Percentiles rank a stretch among this genome's conserved stretches.
phyloP scores from a whole-genome alignment of 2,888 invertebrate species.

The Phyllotreta striolata region DNA sequence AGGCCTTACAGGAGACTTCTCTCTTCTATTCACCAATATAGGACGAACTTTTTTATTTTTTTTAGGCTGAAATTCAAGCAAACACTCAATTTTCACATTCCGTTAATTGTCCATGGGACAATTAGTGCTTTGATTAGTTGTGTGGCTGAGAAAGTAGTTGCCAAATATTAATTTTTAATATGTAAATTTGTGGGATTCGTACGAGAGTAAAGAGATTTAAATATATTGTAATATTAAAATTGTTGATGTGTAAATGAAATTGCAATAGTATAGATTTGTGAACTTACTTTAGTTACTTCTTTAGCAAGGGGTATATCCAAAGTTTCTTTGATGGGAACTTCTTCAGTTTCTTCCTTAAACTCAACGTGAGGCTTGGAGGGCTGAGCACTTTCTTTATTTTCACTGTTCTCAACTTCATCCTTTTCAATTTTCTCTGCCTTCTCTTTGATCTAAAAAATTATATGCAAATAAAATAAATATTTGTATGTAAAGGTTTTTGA shows the following conservation, averaged over 20 bases:
- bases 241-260: not conserved
- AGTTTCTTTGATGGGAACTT: conserved; percentile 46
- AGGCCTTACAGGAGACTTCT: conserved; percentile 68
- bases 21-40: conserved; percentile 75
- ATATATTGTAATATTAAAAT: not conserved
- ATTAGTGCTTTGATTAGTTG: too few relatives aligned
- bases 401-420: conserved; percentile 38
- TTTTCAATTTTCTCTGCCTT: conserved; percentile 34
- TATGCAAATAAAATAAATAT: too few relatives aligned
- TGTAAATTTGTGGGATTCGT: not conserved
- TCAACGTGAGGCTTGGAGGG: conserved; percentile 68
- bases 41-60: conserved; percentile 77
- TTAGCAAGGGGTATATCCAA: conserved; percentile 40
- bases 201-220: not conserved
- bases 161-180: too few relatives aligned
- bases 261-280: too few relatives aligned
- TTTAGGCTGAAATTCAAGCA: conserved; percentile 59
- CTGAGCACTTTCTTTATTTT: conserved; percentile 43
- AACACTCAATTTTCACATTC: not conserved
- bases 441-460: conserved; percentile 35
- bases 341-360: conserved; percentile 68
- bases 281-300: conserved; percentile 58
- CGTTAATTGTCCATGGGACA: too few relatives aligned
- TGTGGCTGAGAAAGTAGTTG: too few relatives aligned
- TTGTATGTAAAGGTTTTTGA: too few relatives aligned